Evolutionary conservation across 2,113 vertebrate genomes (phyloP).

Genomic region (Marmota monax): DNA sequence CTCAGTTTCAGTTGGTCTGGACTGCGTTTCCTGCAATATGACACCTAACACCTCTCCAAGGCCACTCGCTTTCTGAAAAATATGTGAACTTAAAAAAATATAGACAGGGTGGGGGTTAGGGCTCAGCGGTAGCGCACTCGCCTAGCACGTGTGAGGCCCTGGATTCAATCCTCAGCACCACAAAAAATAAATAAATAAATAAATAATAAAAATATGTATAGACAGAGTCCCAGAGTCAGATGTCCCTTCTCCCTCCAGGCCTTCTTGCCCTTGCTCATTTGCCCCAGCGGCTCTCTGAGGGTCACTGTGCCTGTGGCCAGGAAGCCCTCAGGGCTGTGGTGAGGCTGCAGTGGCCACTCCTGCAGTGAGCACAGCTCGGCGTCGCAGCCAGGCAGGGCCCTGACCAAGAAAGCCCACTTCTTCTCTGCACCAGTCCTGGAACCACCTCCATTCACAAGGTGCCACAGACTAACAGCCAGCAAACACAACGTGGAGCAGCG

Average conservation of each 20-base stretch:
- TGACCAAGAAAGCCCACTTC: slow-evolving; percentile 82
- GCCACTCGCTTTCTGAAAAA: not conserved
- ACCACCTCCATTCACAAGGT: slow-evolving; percentile 80
- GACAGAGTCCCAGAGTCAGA: not conserved
- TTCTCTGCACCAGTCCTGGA: slow-evolving; percentile 77
- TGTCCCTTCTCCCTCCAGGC: too few relatives aligned
- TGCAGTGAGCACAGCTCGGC: not conserved
- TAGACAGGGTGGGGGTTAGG: too few relatives aligned
- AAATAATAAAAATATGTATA: too few relatives aligned
- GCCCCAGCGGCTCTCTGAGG: not conserved
- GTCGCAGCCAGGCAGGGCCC: slow-evolving; percentile 80
- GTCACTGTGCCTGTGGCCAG: slow-evolving; percentile 71
- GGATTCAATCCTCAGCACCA: too few relatives aligned
- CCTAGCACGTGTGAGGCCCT: too few relatives aligned
- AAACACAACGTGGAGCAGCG: slow-evolving; percentile 80
- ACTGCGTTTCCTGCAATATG: not conserved
- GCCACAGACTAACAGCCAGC: slow-evolving; percentile 79
- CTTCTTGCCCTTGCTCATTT: too few relatives aligned
- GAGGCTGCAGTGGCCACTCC: slow-evolving; percentile 72
- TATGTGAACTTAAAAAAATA: not conserved
- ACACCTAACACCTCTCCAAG: not conserved
- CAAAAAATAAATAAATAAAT: too few relatives aligned
- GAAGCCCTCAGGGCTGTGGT: slow-evolving; percentile 76
- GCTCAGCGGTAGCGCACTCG: too few relatives aligned
- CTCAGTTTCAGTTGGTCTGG: not conserved